Percentiles rank a stretch among this genome's conserved stretches.
Conservation (phyloP, 2,797 vertebrate genomes). For the Crenuchus spilurus region DNA sequence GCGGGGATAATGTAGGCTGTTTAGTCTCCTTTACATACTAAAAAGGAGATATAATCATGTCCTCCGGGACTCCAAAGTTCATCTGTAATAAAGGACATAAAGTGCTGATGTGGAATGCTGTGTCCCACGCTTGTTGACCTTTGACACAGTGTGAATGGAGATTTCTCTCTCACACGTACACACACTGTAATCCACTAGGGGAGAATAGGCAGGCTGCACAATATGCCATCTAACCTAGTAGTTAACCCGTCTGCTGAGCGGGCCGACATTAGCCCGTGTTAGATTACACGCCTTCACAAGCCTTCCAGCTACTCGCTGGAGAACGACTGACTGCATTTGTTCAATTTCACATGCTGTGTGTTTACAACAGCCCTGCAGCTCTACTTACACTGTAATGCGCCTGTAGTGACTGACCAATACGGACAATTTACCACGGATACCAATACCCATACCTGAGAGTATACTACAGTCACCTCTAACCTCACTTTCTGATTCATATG, state of each 20-base stretch:
- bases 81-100: constrained; percentile 64
- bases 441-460: too few relatives aligned
- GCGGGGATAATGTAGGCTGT: not conserved
- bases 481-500: too few relatives aligned
- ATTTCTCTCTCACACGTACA: constrained; percentile 36
- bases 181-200: constrained; percentile 17
- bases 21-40: not conserved
- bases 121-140: constrained; percentile 65
- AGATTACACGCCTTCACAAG: not conserved
- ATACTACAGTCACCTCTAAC: too few relatives aligned
- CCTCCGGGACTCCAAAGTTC: constrained; percentile 60
- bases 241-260: constrained; percentile 39
- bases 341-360: not conserved
- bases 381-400: too few relatives aligned
- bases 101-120: constrained; percentile 57
- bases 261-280: not conserved
- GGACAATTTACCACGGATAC: too few relatives aligned
- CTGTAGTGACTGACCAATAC: too few relatives aligned
- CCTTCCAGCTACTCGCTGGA: not conserved
- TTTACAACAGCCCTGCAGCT: not conserved
- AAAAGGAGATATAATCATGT: constrained; percentile 54
- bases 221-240: constrained; percentile 52
- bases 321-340: not conserved
- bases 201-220: constrained; percentile 52
- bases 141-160: constrained; percentile 58